A percentile compares a stretch with the other conserved stretches of the same genome.
These are phyloP conservation scores for Hafferia zeledoni DNA, from an alignment of 2,797 vertebrate genomes.

Conservation along the genomic window DNA sequence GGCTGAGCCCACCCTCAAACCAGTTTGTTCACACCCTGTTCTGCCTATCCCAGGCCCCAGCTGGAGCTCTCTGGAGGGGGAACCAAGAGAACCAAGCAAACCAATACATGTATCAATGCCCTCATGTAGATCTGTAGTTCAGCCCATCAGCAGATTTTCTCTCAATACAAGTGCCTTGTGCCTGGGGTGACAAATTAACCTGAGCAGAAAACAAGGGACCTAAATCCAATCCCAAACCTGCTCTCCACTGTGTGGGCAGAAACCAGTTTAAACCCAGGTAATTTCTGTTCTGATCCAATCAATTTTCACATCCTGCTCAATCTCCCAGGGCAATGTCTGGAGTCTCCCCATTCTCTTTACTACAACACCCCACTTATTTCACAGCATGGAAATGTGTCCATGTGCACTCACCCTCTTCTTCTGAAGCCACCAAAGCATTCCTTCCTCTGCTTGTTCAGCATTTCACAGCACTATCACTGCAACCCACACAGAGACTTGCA, in stretches of 20 bases:
- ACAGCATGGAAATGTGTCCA: background rate
- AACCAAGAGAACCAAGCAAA: background rate
- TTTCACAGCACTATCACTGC: background rate
- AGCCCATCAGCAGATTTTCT: background rate
- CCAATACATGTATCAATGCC: accelerated
- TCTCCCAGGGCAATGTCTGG: accelerated
- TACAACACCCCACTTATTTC: background rate
- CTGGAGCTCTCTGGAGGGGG: background rate
- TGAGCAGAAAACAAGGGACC: background rate
- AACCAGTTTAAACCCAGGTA: background rate
- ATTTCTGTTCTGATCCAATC: background rate
- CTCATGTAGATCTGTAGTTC: background rate
- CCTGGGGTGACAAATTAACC: background rate
- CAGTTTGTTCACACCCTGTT: background rate
- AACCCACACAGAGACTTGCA: background rate
- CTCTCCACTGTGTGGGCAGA: background rate
- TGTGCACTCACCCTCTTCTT: background rate
- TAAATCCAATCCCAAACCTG: background rate
- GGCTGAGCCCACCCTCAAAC: background rate
- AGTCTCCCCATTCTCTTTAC: background rate
- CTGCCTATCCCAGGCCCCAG: background rate
- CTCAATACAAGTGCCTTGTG: background rate
- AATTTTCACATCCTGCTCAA: background rate
- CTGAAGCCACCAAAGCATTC: background rate
- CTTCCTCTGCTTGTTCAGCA: background rate